These are phyloP conservation scores for Rhinogobio ventralis DNA, from an alignment of 2,797 vertebrate species.

Conservation along the genomic window DNA sequence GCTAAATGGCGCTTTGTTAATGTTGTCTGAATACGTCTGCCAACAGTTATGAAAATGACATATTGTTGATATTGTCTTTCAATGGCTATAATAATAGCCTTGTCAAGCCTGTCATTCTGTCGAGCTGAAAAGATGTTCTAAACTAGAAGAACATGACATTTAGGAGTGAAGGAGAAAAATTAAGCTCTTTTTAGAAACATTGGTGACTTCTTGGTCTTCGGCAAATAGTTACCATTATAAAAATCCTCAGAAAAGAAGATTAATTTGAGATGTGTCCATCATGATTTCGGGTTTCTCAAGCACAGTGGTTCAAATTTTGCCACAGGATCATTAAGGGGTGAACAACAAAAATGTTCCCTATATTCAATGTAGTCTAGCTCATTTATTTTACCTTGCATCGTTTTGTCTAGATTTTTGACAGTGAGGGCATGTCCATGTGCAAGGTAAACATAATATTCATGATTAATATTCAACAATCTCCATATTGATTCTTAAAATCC, in stretches of 20 bases:
- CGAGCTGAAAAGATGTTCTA: conserved; percentile 46
- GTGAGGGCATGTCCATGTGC: neutral
- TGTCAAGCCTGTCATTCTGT: conserved; percentile 52
- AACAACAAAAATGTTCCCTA: neutral
- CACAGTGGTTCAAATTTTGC: neutral
- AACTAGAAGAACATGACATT: conserved; percentile 47
- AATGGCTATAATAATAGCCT: conserved; percentile 39
- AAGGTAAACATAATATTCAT: neutral
- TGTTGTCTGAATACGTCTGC: conserved; percentile 29
- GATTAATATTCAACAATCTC: neutral
- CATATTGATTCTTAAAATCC: neutral
- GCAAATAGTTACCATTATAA: conserved; percentile 49
- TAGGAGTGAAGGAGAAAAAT: conserved; percentile 41
- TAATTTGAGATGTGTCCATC: conserved; percentile 17
- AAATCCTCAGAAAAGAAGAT: conserved; percentile 36
- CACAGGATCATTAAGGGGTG: neutral
- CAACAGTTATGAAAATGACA: conserved; percentile 26
- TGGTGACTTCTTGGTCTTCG: conserved; percentile 5
- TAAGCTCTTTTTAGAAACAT: conserved; percentile 16
- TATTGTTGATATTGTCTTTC: conserved; percentile 45
- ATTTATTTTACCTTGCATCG: neutral
- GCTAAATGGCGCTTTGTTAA: conserved; percentile 28
- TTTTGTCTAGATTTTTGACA: neutral
- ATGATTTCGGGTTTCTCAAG: neutral
- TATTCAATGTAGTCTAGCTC: neutral